Conservation (phyloP, 2,888 invertebrate species). For the Embidobia sp. region DNA sequence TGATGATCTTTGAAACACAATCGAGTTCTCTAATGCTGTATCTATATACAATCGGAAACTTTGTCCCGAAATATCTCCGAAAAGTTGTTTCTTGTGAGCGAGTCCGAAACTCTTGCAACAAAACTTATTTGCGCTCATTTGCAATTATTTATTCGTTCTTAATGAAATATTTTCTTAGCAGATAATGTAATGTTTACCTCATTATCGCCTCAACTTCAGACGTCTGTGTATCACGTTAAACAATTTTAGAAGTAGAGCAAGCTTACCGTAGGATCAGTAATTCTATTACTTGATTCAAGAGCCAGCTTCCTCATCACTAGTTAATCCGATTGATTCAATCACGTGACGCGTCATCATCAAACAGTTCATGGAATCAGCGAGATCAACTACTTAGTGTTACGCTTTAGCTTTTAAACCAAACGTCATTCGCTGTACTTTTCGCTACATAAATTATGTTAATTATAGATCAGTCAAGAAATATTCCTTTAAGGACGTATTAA, state of each 20-base stretch:
- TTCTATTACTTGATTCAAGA: slow-evolving; percentile 53
- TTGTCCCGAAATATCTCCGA: background rate
- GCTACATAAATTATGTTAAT: no score
- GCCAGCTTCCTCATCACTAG: slow-evolving; percentile 42
- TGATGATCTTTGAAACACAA: no score
- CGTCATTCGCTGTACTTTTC: no score
- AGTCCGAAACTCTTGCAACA: no score
- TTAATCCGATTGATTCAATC: slow-evolving; percentile 56
- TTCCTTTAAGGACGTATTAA: no score
- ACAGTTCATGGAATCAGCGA: slow-evolving; percentile 39
- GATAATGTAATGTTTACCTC: slow-evolving; percentile 23
- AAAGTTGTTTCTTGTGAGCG: no score
- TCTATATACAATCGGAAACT: no score
- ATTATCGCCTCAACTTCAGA: slow-evolving; percentile 23
- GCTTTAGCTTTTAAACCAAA: slow-evolving; percentile 8
- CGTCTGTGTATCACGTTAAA: slow-evolving; percentile 33
- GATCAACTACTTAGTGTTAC: slow-evolving; percentile 36
- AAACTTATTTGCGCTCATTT: background rate
- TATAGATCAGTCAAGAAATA: no score
- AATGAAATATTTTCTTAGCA: slow-evolving; percentile 22
- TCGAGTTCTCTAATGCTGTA: no score
- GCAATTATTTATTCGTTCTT: background rate
- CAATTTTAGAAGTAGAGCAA: slow-evolving; percentile 37
- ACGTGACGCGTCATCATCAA: slow-evolving; percentile 48
- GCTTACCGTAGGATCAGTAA: slow-evolving; percentile 43